Percentiles rank a stretch among this genome's conserved stretches.
Evolutionary conservation across 2,888 invertebrate genomes (phyloP).

Genomic region (Sialis lutaria): DNA sequence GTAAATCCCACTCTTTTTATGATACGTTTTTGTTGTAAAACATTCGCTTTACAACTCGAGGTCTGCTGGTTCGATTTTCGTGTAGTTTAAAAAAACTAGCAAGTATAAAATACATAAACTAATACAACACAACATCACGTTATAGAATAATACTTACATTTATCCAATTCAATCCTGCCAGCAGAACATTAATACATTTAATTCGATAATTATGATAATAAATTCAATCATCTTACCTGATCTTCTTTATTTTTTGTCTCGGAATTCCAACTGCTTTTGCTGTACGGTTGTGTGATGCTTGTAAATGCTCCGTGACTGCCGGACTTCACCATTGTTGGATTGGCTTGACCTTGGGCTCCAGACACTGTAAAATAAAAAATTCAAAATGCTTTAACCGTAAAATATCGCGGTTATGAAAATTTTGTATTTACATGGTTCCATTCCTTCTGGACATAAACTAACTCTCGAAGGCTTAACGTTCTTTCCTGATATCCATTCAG

Average conservation of each 20-base stretch:
- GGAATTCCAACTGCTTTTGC: conserved; percentile 31
- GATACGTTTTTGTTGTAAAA: too few species aligned
- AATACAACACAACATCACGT: too few species aligned
- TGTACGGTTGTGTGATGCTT: conserved; percentile 27
- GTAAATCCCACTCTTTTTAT: too few species aligned
- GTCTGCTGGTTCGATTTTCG: too few species aligned
- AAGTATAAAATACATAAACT: too few species aligned
- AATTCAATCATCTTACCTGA: conserved; percentile 22
- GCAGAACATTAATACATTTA: too few species aligned
- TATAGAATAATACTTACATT: too few species aligned
- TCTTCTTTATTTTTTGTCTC: conserved; percentile 31
- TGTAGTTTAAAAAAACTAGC: too few species aligned
- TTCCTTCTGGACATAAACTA: conserved; percentile 72
- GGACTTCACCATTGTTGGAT: conserved; percentile 22
- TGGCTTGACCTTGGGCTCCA: conserved; percentile 28
- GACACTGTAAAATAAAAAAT: conserved; percentile 21
- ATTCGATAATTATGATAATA: too few species aligned
- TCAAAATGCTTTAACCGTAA: not conserved
- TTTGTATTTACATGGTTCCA: conserved; percentile 55
- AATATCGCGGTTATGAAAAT: not conserved
- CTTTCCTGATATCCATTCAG: conserved; percentile 62
- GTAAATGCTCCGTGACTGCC: conserved; percentile 26
- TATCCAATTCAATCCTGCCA: too few species aligned
- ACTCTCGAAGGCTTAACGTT: conserved; percentile 41
- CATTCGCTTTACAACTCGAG: too few species aligned